Conservation (phyloP, 1,140 invertebrate genomes). For the Drosophila pruinosa region DNA sequence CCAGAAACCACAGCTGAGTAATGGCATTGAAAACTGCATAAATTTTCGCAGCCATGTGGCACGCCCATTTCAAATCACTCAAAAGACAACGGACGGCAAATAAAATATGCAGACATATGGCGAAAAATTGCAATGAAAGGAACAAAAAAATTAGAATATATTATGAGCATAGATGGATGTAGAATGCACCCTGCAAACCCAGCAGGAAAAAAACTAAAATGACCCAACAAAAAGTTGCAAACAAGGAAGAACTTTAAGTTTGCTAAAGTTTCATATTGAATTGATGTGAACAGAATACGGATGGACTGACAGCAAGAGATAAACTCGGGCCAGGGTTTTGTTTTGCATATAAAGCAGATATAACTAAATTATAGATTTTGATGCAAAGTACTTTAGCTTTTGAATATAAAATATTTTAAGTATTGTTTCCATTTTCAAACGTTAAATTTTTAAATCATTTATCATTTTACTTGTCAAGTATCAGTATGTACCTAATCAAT, state of each 20-base stretch:
- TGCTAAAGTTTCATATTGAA: neutral
- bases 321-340: neutral
- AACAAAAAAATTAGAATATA: neutral
- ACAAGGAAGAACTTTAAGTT: neutral
- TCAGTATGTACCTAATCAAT: too few relatives aligned
- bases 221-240: neutral
- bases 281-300: neutral
- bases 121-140: slow-evolving; percentile 22
- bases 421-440: too few relatives aligned
- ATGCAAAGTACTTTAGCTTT: neutral
- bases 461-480: too few relatives aligned
- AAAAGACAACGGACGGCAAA: slow-evolving; percentile 39
- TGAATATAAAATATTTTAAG: neutral
- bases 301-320: neutral
- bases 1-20: slow-evolving; percentile 53
- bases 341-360: neutral
- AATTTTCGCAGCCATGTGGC: slow-evolving; percentile 44
- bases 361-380: neutral
- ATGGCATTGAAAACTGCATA: slow-evolving; percentile 80
- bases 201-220: neutral
- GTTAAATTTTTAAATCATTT: too few relatives aligned
- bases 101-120: slow-evolving; percentile 63
- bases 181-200: neutral
- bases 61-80: slow-evolving; percentile 71
- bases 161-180: neutral